Evolutionary conservation across 1,140 invertebrate genomes (phyloP).

Genomic region (Pogonus chalceus): DNA sequence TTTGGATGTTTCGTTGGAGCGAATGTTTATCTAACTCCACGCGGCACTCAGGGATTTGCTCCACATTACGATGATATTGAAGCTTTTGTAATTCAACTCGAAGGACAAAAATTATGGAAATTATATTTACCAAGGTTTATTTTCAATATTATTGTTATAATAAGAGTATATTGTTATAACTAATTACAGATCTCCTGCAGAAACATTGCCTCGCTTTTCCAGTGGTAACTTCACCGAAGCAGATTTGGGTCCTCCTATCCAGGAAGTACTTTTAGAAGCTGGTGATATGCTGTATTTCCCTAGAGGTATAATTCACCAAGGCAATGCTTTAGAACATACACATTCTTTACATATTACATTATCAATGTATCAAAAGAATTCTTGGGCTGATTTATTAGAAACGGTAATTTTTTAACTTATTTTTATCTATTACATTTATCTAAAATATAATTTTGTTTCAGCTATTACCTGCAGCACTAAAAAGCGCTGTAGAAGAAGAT

Average conservation of each 20-base stretch:
- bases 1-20: constrained; percentile 90
- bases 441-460: constrained; percentile 22
- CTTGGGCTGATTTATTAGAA: constrained; percentile 81
- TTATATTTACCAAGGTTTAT: constrained; percentile 66
- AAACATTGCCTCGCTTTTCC: constrained; percentile 67
- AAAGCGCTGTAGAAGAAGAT: constrained; percentile 59
- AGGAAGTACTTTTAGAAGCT: constrained; percentile 70
- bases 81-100: constrained; percentile 92
- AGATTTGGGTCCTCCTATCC: constrained; percentile 69
- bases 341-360: constrained; percentile 91
- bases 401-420: constrained; percentile 39
- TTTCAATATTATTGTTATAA: neutral
- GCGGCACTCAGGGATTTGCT: constrained; percentile 92
- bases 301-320: constrained; percentile 89
- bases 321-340: constrained; percentile 53
- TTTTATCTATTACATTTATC: constrained; percentile 7
- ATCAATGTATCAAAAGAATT: constrained; percentile 83
- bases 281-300: constrained; percentile 92
- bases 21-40: constrained; percentile 93
- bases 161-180: neutral
- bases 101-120: constrained; percentile 91
- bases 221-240: constrained; percentile 71
- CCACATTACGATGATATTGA: constrained; percentile 99
- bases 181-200: constrained; percentile 31
- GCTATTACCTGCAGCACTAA: constrained; percentile 65